Conservation (phyloP, 2,113 vertebrate genomes). For the Alosa alosa region DNA sequence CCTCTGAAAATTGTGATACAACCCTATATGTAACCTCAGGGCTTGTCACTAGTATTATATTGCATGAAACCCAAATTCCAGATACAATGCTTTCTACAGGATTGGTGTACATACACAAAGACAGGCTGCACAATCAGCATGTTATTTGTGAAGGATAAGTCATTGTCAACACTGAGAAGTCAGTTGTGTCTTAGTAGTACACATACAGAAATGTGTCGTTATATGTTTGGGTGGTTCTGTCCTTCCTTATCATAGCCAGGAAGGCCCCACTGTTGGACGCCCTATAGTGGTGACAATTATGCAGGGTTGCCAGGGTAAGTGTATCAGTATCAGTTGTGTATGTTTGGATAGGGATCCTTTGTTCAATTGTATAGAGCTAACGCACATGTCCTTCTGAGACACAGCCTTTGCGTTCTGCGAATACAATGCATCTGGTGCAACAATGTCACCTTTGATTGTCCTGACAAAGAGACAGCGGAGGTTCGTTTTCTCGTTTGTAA, state of each 20-base stretch:
- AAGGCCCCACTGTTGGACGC: background rate
- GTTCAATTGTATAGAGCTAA: background rate
- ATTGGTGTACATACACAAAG: background rate
- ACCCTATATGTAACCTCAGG: no score
- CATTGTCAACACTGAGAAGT: background rate
- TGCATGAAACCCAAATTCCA: background rate
- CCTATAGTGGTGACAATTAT: background rate
- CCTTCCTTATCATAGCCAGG: background rate
- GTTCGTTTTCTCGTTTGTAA: background rate
- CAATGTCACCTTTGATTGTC: background rate
- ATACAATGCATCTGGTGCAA: background rate
- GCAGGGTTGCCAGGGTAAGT: background rate
- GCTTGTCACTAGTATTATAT: background rate
- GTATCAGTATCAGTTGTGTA: background rate
- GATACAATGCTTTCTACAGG: background rate
- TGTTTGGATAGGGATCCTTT: background rate
- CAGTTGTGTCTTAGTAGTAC: background rate
- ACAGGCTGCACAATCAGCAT: background rate
- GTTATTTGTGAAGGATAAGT: background rate
- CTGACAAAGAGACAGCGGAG: background rate
- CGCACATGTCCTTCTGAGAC: background rate
- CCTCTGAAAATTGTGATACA: no score
- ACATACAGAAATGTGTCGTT: background rate
- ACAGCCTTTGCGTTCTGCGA: background rate
- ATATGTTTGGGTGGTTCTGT: background rate